These are phyloP conservation scores for Lapara coniferarum DNA, from an alignment of 2,888 invertebrate genomes.

Conservation along the genomic window DNA sequence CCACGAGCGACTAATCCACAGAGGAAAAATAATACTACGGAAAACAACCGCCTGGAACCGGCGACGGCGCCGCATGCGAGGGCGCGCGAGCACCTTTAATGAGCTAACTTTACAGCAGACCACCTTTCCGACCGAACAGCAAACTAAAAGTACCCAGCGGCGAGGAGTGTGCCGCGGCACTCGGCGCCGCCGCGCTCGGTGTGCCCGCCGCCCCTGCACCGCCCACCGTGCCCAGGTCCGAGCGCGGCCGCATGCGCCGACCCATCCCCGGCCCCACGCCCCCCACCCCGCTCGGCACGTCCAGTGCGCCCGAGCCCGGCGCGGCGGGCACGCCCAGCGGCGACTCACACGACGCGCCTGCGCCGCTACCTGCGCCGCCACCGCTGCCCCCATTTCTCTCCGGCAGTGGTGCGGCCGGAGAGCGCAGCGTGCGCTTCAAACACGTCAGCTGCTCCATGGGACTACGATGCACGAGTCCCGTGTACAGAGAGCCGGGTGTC, in stretches of 20 bases:
- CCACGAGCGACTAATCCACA: conserved; percentile 7
- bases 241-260: conserved; percentile 55
- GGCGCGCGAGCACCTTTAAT: not conserved
- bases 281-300: conserved; percentile 65
- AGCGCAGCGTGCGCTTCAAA: conserved; percentile 82
- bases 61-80: conserved; percentile 3
- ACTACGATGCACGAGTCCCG: conserved; percentile 86
- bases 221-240: conserved; percentile 61
- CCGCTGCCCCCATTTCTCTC: conserved; percentile 72
- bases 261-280: conserved; percentile 53
- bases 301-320: conserved; percentile 84
- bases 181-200: conserved; percentile 84
- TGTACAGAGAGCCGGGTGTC: conserved; percentile 83
- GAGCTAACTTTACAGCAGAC: conserved; percentile 81
- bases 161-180: conserved; percentile 56
- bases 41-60: not conserved
- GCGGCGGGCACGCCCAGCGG: conserved; percentile 85
- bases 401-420: conserved; percentile 66
- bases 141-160: conserved; percentile 90
- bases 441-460: conserved; percentile 92
- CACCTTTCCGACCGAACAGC: conserved; percentile 93
- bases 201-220: conserved; percentile 62
- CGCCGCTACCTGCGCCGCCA: conserved; percentile 44
- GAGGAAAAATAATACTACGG: conserved; percentile 41
- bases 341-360: conserved; percentile 55